phyloP scores from a whole-genome alignment of 37 sponge, comb jelly and placozoan genomes.

The Eunapius fragilis region DNA sequence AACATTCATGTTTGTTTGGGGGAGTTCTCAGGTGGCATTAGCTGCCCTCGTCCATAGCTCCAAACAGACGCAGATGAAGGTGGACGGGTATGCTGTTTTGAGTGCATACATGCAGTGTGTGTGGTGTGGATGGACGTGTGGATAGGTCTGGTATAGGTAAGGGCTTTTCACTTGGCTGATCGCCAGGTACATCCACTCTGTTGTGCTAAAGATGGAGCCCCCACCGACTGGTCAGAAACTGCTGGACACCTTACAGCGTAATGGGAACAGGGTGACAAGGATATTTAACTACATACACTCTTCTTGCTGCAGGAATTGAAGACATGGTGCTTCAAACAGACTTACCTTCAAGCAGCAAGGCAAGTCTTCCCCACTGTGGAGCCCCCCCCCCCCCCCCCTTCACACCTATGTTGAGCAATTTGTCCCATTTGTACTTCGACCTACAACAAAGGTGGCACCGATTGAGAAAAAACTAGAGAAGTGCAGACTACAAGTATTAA shows the following conservation, averaged over 20 bases:
- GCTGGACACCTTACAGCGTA: slow-evolving; percentile 26
- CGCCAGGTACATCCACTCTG: slow-evolving; percentile 39
- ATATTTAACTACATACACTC: background rate
- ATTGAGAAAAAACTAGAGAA: slow-evolving; percentile 23
- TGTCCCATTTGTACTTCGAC: background rate
- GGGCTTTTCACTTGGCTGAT: background rate
- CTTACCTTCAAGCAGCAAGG: slow-evolving; percentile 28
- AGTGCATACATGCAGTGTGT: no score
- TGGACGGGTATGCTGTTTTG: slow-evolving; percentile 51
- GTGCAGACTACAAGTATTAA: background rate
- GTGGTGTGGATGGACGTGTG: no score
- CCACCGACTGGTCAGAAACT: background rate
- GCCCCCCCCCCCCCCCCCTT: background rate
- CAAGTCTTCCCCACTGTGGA: background rate
- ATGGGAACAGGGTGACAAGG: background rate
- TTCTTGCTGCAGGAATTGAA: slow-evolving; percentile 17
- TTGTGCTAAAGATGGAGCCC: slow-evolving; percentile 24
- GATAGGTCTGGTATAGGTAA: background rate
- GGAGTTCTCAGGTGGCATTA: slow-evolving; percentile 64
- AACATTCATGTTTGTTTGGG: no score
- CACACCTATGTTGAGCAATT: no score
- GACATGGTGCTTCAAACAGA: slow-evolving; percentile 22
- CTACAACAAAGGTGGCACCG: background rate
- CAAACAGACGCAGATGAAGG: slow-evolving; percentile 33
- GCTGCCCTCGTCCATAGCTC: slow-evolving; percentile 73